Evolutionary conservation across 1,140 invertebrate genomes (phyloP), one percentile per base, ranked within the genome.

Genomic region (Helicorthomorpha holstii): DNA sequence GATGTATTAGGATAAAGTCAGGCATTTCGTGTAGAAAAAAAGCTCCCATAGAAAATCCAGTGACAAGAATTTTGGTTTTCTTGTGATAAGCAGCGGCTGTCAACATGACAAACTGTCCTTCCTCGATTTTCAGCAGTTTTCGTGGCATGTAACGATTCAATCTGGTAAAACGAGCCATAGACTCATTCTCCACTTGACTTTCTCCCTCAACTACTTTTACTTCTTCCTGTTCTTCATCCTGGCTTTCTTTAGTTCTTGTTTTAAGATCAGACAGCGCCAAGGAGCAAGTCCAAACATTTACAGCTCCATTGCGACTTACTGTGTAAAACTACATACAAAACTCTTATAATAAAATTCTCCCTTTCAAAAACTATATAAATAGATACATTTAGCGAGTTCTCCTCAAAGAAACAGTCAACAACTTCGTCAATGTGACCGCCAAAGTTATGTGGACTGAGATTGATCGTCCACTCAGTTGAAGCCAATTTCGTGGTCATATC

Each of bases 21-120:
- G 92, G 91, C 70, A 96, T 76, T 67, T 96, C 89, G 60, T 95
- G 85, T 1, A 98, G 70, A 61, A 85, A 83, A 69, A 97, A 96
- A 16, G 77, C 69, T 7, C 89, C 89, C 63, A 77, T 82, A 26
- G 75, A 78, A 60, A 85, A 91, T 7, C 83, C 86, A 51, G 81
- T 78, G 1, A 91, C 80, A 38, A 96, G 69, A 50, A 96, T 77
- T 63, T 81, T 80, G 12, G 77, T 80, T 4, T 73, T 66, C 57
- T 76, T 75, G 65, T 94, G 84, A 66, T 87, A 95, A 27, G 79
- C 79, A 12, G 81, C 81, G 44, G 83, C 74, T 0, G 84, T 87
- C 2, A 95, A 61, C 44, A 69, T 64, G 0, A 77, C 75, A 59
- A n/a, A n/a, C n/a, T n/a, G n/a, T n/a, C n/a, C n/a, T n/a, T n/a